Percentiles rank a stretch among this genome's conserved stretches.
phyloP scores from a whole-genome alignment of 1,140 invertebrate genomes.

The Lordiphosa mommai region DNA sequence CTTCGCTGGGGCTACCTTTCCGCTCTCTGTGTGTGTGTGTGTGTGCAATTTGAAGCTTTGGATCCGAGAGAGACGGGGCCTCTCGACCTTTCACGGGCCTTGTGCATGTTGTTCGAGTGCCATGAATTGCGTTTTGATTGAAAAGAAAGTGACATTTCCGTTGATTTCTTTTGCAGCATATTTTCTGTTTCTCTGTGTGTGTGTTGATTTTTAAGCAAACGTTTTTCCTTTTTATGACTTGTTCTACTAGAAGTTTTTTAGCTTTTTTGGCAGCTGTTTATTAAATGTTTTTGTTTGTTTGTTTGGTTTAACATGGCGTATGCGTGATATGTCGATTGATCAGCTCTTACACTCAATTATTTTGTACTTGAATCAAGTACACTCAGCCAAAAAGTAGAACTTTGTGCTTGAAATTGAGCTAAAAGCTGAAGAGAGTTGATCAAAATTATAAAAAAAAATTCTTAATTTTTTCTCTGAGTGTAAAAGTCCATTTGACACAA shows the following conservation, averaged over 20 bases:
- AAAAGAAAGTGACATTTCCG: constrained; percentile 78
- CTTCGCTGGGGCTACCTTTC: constrained; percentile 52
- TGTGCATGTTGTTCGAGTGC: constrained; percentile 51
- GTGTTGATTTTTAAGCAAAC: constrained; percentile 7
- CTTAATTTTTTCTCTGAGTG: too few species aligned
- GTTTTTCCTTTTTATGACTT: background rate
- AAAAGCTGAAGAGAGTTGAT: too few species aligned
- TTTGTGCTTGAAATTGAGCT: too few species aligned
- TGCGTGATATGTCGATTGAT: background rate
- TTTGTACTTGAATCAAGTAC: too few species aligned
- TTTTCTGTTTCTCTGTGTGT: constrained; percentile 10
- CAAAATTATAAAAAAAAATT: too few species aligned
- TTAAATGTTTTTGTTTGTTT: constrained; percentile 3
- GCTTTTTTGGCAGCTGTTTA: constrained; percentile 3
- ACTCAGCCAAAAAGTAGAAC: too few species aligned
- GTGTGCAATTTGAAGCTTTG: constrained; percentile 29
- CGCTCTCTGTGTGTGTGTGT: constrained; percentile 29
- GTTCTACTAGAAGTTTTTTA: background rate
- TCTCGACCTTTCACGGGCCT: constrained; percentile 40
- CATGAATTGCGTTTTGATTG: constrained; percentile 78
- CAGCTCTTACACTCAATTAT: too few species aligned
- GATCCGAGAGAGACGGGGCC: background rate
- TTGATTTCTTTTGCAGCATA: constrained; percentile 58
- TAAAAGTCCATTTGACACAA: too few species aligned
- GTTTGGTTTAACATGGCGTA: constrained; percentile 3